Base-by-base conservation (phyloP, 2,797 vertebrate species). In the Lacerta bilineata region DNA sequence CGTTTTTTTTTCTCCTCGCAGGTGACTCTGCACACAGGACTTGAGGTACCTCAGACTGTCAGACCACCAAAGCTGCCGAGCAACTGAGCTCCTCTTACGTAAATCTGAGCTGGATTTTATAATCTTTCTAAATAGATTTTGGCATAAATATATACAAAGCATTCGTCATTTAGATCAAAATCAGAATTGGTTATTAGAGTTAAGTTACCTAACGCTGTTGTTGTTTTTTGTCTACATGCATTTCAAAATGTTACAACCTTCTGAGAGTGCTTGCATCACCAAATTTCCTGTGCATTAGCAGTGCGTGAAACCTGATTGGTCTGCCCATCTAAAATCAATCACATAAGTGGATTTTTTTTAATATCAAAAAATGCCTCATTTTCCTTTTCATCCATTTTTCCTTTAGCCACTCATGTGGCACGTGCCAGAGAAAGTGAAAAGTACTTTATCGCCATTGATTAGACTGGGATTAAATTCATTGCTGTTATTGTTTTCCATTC, bases 21-120 rank as follows among this genome's bases (percentile, higher is more conserved):
- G 99, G 98, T 98, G 95, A 99, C 98, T 71, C 95, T 99, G 94
- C 96, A 98, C 89, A 99, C 98, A 0, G 99, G 99, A 92, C 94
- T 99, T 96, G 98, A 99, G 93, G 96, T 99, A 93, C 98, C 99
- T 90, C 98, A 98, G 91, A 98, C 94, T 92, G 87, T 97, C 71
- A 97, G 96, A 88, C 96, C 96, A 89, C 93, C 95, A 86, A 97
- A 97, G 93, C 29, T 96, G 85, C 92, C 96, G 50, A 95, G 92
- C 95, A 97, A 96, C 25, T 93, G 91, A 92, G 74, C 29, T 71
- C 43, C 85, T 11, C 55, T 76, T 88, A 1, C 72, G 80, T 33
- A 6, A 83, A 72, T 83, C 85, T 86, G 23, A 91, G 85, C 93
- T 95, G 94, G 90, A 93, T 92, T 92, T 93, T 90, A 84, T 91